phyloP scores from a whole-genome alignment of 2,113 vertebrate species.

The Cygnus buccinator region DNA sequence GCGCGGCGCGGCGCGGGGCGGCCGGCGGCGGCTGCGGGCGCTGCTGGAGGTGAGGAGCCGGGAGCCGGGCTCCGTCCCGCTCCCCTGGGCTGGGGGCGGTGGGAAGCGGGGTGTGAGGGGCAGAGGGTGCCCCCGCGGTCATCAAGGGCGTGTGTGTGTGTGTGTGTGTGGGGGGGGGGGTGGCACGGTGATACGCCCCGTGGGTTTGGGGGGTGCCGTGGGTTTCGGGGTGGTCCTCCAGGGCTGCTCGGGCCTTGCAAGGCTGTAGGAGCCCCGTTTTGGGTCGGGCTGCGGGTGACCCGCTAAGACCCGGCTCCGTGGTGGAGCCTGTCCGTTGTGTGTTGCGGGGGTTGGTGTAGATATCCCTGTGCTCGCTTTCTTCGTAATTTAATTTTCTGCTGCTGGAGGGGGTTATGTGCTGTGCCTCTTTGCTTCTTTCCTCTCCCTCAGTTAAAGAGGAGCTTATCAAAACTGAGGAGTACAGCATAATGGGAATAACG shows the following conservation, averaged over 20 bases:
- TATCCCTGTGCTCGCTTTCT: too few relatives aligned
- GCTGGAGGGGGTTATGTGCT: neutral
- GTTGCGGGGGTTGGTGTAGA: too few relatives aligned
- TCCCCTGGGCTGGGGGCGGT: neutral
- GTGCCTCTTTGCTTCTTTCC: fast-evolving
- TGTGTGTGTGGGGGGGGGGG: too few relatives aligned
- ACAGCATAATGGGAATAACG: too few relatives aligned
- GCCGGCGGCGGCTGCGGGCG: neutral
- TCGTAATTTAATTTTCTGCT: too few relatives aligned
- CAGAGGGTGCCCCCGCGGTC: too few relatives aligned
- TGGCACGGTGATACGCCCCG: too few relatives aligned
- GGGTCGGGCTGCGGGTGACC: neutral
- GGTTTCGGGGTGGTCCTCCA: too few relatives aligned
- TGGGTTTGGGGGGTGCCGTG: too few relatives aligned
- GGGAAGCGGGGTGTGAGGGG: too few relatives aligned
- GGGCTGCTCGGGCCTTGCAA: neutral
- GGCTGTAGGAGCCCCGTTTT: fast-evolving
- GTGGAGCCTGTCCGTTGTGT: fast-evolving
- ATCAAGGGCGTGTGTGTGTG: too few relatives aligned
- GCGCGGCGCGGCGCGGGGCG: neutral
- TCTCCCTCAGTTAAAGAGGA: neutral
- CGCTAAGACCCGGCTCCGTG: fast-evolving
- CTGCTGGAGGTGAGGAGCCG: neutral
- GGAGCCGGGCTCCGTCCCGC: neutral
- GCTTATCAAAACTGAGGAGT: neutral